Percentiles rank a stretch among this genome's conserved stretches.
phyloP scores from a whole-genome alignment of 2,888 invertebrate genomes.

The Callosobruchus maculatus region DNA sequence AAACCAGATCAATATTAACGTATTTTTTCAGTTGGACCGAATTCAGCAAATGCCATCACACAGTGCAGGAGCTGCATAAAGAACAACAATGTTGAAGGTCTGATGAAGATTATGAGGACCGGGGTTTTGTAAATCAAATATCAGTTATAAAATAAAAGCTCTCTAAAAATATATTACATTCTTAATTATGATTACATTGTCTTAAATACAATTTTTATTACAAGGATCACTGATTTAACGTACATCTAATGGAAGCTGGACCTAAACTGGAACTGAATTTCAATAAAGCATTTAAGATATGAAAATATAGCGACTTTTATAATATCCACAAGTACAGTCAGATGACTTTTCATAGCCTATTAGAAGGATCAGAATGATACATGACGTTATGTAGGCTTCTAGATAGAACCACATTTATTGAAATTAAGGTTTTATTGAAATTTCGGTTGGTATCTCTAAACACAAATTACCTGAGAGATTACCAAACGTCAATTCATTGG shows the following conservation, averaged over 20 bases:
- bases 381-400: no score
- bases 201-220: not conserved
- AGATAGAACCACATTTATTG: no score
- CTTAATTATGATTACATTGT: not conserved
- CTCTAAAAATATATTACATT: not conserved
- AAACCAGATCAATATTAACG: conserved; percentile 1
- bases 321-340: no score
- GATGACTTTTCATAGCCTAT: no score
- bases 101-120: conserved; percentile 64
- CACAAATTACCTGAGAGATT: no score
- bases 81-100: conserved; percentile 63
- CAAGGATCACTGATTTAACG: not conserved
- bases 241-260: not conserved
- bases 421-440: no score
- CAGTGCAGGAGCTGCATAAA: conserved; percentile 66
- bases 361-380: no score
- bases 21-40: conserved; percentile 61
- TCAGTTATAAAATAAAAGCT: not conserved
- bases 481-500: no score
- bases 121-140: conserved; percentile 52
- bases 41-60: conserved; percentile 63
- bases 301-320: no score
- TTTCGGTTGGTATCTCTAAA: no score
- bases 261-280: no score
- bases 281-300: no score